These are phyloP conservation scores for Maniola jurtina DNA, from an alignment of 1,140 invertebrate species.

Conservation along the genomic window DNA sequence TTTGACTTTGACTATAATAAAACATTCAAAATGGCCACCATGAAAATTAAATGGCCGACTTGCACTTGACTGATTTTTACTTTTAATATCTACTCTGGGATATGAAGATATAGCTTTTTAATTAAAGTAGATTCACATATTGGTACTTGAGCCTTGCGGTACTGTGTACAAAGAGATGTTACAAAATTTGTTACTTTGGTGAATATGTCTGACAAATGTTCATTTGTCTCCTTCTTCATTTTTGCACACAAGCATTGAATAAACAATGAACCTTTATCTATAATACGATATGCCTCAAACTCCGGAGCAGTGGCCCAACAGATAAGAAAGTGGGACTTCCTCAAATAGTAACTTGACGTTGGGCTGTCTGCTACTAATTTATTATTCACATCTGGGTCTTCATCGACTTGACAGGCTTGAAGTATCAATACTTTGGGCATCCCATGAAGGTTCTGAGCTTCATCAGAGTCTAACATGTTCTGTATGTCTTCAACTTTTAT, in stretches of 20 bases:
- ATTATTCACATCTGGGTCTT: slow-evolving; percentile 28
- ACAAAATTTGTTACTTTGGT: slow-evolving; percentile 58
- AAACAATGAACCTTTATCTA: slow-evolving; percentile 56
- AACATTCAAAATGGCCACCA: too few species aligned
- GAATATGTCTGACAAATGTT: slow-evolving; percentile 63
- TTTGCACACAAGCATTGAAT: slow-evolving; percentile 59
- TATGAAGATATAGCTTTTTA: slow-evolving; percentile 50
- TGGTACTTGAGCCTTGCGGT: slow-evolving; percentile 54
- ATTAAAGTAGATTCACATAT: slow-evolving; percentile 56
- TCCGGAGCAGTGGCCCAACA: slow-evolving; percentile 69
- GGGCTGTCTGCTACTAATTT: slow-evolving; percentile 52
- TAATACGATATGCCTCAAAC: slow-evolving; percentile 61
- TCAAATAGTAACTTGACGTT: slow-evolving; percentile 40
- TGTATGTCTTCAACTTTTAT: slow-evolving; percentile 65
- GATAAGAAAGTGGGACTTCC: slow-evolving; percentile 62
- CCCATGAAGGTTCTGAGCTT: slow-evolving; percentile 43
- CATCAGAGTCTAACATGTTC: slow-evolving; percentile 58
- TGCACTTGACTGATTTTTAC: background rate
- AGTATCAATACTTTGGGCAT: slow-evolving; percentile 66
- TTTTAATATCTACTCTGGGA: background rate
- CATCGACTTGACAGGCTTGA: slow-evolving; percentile 69
- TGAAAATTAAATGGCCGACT: too few species aligned
- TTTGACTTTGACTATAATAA: too few species aligned
- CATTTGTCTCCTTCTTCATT: slow-evolving; percentile 42
- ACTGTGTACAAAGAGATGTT: slow-evolving; percentile 42